phyloP scores from a whole-genome alignment of 2,888 invertebrate species.

The Drosophila eohydei region DNA sequence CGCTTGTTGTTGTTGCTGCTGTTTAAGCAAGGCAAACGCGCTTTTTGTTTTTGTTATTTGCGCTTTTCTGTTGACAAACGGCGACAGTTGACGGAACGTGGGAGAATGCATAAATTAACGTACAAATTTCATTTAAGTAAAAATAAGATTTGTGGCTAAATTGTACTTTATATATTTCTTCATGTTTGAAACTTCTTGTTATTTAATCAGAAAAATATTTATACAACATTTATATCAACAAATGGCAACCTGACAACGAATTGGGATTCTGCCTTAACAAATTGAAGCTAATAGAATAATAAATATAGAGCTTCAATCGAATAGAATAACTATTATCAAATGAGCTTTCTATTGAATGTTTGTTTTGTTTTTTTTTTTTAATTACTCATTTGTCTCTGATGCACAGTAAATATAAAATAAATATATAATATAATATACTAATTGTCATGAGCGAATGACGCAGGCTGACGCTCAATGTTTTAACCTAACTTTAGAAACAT shows the following conservation, averaged over 20 bases:
- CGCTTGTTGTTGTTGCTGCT: conserved; percentile 22
- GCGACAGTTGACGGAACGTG: conserved; percentile 53
- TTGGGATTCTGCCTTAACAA: background rate
- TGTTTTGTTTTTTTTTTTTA: background rate
- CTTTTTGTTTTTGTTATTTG: conserved; percentile 40
- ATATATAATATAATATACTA: too few relatives aligned
- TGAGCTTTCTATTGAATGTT: background rate
- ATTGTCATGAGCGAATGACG: too few relatives aligned
- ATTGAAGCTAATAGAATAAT: background rate
- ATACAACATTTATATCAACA: background rate
- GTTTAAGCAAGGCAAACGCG: conserved; percentile 44
- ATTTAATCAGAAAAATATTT: background rate
- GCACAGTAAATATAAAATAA: background rate
- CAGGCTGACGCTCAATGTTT: too few relatives aligned
- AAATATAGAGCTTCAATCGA: background rate
- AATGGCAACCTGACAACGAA: background rate
- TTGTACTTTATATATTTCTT: background rate
- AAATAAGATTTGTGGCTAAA: background rate
- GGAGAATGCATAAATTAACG: conserved; percentile 51
- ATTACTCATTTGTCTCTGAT: background rate
- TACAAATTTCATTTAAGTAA: conserved; percentile 3
- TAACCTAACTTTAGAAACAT: too few relatives aligned
- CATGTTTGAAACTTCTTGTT: background rate
- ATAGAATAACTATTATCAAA: background rate
- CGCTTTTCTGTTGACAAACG: conserved; percentile 48